Percentiles rank a stretch among this genome's conserved stretches.
These are phyloP conservation scores for Diachasma alloeum DNA, from an alignment of 1,140 invertebrate genomes.

Conservation along the genomic window DNA sequence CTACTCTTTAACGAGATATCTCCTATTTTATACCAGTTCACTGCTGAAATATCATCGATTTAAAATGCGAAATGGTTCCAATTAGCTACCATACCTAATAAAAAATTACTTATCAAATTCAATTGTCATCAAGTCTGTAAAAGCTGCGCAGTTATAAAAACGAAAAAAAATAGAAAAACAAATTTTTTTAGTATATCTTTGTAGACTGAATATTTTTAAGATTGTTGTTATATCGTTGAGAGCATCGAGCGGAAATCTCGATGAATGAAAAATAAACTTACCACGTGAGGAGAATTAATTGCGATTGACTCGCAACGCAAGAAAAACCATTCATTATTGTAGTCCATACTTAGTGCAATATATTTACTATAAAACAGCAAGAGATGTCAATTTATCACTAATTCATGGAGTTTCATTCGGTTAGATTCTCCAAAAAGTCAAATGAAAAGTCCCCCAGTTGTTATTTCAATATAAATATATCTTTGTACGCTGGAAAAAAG, in stretches of 20 bases:
- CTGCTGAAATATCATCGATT: neutral
- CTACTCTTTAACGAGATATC: neutral
- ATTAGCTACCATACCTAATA: neutral
- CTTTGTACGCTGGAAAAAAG: slow-evolving; percentile 48
- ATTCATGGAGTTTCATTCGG: slow-evolving; percentile 37
- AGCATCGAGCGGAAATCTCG: neutral
- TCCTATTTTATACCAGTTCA: neutral
- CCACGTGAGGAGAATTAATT: slow-evolving; percentile 13
- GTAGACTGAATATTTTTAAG: slow-evolving; percentile 63
- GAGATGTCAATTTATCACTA: slow-evolving; percentile 44
- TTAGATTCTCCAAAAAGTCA: neutral
- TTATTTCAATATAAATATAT: slow-evolving; percentile 58
- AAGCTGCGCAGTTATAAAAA: neutral
- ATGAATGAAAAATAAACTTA: neutral
- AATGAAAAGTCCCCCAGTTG: slow-evolving; percentile 23
- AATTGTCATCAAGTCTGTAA: neutral
- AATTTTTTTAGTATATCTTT: slow-evolving; percentile 55
- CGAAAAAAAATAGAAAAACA: slow-evolving; percentile 34
- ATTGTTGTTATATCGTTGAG: slow-evolving; percentile 49
- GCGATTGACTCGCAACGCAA: slow-evolving; percentile 21
- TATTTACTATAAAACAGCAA: slow-evolving; percentile 40
- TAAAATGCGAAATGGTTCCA: neutral
- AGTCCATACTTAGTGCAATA: slow-evolving; percentile 58
- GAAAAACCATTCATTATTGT: slow-evolving; percentile 47
- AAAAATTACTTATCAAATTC: neutral